phyloP scores from a whole-genome alignment of 2,888 invertebrate species.

The Anorthoa munda region DNA sequence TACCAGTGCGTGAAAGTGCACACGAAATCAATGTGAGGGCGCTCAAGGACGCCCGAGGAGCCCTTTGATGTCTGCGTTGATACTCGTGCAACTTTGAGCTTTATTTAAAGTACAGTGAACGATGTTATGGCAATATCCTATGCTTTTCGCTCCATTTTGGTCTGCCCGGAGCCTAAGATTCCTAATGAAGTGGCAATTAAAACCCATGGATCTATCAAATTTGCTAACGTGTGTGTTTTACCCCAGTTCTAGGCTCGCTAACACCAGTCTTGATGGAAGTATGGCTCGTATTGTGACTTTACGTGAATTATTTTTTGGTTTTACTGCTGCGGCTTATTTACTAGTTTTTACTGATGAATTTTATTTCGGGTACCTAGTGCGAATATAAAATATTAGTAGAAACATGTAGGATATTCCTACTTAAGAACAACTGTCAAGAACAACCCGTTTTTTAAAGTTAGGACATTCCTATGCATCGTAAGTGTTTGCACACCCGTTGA shows the following conservation, averaged over 20 bases:
- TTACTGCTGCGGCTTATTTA: too few species aligned
- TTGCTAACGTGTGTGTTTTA: conserved; percentile 21
- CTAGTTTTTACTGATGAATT: background rate
- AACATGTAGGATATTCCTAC: background rate
- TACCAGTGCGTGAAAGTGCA: conserved; percentile 9
- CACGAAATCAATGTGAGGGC: background rate
- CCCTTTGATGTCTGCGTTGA: conserved; percentile 35
- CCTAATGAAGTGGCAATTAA: conserved; percentile 42
- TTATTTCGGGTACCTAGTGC: background rate
- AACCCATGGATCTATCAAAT: conserved; percentile 32
- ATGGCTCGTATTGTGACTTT: background rate
- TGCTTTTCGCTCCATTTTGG: conserved; percentile 30
- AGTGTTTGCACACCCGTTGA: background rate
- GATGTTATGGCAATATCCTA: background rate
- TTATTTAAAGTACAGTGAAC: conserved; percentile 18
- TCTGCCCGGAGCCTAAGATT: conserved; percentile 24
- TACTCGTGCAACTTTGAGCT: conserved; percentile 18
- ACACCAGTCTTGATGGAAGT: background rate
- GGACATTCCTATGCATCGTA: background rate
- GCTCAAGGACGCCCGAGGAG: conserved; percentile 26
- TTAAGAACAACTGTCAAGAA: background rate
- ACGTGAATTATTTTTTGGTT: background rate
- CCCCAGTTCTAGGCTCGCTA: background rate
- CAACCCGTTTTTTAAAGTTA: background rate
- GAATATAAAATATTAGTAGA: background rate